These are phyloP conservation scores for Ptilonorhynchus violaceus DNA, from an alignment of 2,113 vertebrate genomes.

Conservation along the genomic window DNA sequence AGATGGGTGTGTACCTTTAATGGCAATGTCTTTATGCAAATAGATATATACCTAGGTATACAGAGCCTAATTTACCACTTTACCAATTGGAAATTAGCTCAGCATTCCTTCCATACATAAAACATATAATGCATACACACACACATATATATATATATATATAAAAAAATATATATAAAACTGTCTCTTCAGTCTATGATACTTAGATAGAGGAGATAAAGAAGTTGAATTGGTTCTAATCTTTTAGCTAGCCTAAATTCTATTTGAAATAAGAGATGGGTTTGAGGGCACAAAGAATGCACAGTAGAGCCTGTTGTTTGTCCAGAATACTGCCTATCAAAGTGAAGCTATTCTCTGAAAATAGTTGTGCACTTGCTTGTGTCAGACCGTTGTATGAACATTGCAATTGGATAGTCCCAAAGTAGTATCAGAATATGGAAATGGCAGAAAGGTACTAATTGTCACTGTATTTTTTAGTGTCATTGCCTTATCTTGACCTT, in stretches of 20 bases:
- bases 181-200: not conserved
- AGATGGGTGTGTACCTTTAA: not conserved
- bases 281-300: not conserved
- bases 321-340: not conserved
- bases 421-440: not conserved
- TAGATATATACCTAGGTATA: not conserved
- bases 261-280: not conserved
- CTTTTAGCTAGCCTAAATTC: not conserved
- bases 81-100: not conserved
- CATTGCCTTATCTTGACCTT: slow-evolving; percentile 6
- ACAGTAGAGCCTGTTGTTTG: not conserved
- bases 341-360: not conserved
- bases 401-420: not conserved
- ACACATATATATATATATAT: not conserved
- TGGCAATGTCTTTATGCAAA: slow-evolving; percentile 12
- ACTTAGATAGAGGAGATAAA: not conserved
- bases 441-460: slow-evolving; percentile 6
- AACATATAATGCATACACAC: not conserved
- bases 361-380: not conserved
- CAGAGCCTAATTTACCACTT: not conserved
- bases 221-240: not conserved
- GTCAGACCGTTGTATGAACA: not conserved
- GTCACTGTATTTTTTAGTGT: not conserved
- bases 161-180: too few relatives aligned
- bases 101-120: not conserved